Evolutionary conservation across 2,888 invertebrate genomes (phyloP).

Genomic region (Aradus depressus): DNA sequence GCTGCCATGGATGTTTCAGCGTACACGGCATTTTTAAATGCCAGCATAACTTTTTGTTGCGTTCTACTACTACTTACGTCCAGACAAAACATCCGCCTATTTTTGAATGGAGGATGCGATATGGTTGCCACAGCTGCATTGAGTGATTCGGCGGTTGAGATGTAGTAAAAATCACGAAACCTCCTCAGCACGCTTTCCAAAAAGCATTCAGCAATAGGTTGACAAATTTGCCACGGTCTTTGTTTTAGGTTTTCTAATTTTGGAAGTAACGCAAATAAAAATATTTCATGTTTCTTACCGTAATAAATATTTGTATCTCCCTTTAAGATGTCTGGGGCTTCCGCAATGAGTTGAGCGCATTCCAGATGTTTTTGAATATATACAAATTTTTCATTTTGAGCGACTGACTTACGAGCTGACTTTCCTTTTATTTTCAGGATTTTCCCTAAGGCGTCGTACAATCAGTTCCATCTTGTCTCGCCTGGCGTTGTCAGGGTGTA

Average conservation of each 20-base stretch:
- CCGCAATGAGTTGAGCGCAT: constrained; percentile 14
- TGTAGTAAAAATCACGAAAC: background rate
- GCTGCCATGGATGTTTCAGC: background rate
- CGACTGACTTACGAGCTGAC: constrained; percentile 8
- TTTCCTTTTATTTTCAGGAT: constrained; percentile 4
- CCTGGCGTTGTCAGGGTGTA: constrained; percentile 11
- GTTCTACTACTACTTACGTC: background rate
- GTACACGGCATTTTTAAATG: background rate
- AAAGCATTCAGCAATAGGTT: background rate
- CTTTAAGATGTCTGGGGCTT: constrained; percentile 14
- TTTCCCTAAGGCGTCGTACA: constrained; percentile 14
- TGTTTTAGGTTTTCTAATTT: background rate
- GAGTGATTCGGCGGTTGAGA: background rate
- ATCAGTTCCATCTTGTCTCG: constrained; percentile 16
- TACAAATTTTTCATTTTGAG: constrained; percentile 9
- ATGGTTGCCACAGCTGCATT: constrained; percentile 1
- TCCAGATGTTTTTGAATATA: constrained; percentile 16
- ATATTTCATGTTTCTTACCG: constrained; percentile 1
- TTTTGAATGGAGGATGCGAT: constrained; percentile 1
- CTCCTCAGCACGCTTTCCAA: background rate
- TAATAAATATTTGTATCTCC: constrained; percentile 8
- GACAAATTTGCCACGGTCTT: background rate
- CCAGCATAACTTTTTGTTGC: background rate
- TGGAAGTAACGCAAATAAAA: background rate
- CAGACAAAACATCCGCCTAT: background rate